A percentile compares a stretch with the other conserved stretches of the same genome.
phyloP scores from a whole-genome alignment of 1,140 invertebrate genomes.

The Copidosoma floridanum region DNA sequence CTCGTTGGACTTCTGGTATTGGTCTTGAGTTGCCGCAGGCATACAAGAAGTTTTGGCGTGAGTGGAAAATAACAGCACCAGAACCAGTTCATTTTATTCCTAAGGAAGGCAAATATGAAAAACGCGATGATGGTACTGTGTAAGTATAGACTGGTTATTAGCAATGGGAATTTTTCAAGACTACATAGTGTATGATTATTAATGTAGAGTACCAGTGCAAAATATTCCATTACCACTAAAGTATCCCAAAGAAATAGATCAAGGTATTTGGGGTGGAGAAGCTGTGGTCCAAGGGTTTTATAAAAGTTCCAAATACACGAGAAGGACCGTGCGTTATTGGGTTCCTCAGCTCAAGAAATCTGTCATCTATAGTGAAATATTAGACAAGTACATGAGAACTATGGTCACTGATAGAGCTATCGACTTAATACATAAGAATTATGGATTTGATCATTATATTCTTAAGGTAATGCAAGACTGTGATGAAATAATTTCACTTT shows the following conservation, averaged over 20 bases:
- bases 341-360: slow-evolving; percentile 74
- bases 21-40: slow-evolving; percentile 73
- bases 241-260: slow-evolving; percentile 76
- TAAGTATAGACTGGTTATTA: slow-evolving; percentile 26
- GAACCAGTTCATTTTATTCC: slow-evolving; percentile 84
- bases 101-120: slow-evolving; percentile 70
- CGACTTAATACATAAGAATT: slow-evolving; percentile 81
- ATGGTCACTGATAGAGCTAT: slow-evolving; percentile 80
- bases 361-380: slow-evolving; percentile 90
- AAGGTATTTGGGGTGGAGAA: slow-evolving; percentile 96
- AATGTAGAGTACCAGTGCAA: slow-evolving; percentile 65
- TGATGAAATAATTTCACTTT: slow-evolving; percentile 23
- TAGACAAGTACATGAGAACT: slow-evolving; percentile 81
- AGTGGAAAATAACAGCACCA: slow-evolving; percentile 75
- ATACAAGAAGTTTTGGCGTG: slow-evolving; percentile 84
- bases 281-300: slow-evolving; percentile 87
- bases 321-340: slow-evolving; percentile 81
- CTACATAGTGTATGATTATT: neutral
- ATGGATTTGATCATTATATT: slow-evolving; percentile 95
- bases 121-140: slow-evolving; percentile 64
- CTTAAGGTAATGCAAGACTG: slow-evolving; percentile 66
- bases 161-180: slow-evolving; percentile 1
- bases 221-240: slow-evolving; percentile 77
- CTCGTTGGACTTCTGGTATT: slow-evolving; percentile 61
- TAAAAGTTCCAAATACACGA: slow-evolving; percentile 62